phyloP scores from a whole-genome alignment of 2,797 vertebrate species.

The Tragopan temminckii region DNA sequence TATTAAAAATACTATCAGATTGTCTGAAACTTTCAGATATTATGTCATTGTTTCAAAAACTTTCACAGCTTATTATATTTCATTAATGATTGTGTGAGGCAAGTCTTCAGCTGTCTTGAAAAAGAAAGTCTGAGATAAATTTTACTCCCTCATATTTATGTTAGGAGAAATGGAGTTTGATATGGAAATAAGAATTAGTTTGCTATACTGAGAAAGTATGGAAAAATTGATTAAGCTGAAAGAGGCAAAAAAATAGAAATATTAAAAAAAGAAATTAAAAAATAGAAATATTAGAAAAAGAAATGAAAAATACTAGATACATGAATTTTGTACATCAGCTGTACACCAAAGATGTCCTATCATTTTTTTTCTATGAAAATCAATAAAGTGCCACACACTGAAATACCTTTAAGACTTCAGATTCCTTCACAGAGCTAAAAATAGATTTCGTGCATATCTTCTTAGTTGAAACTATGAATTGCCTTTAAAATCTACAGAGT shows the following conservation, averaged over 20 bases:
- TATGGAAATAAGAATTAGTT: neutral
- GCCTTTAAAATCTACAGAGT: slow-evolving; percentile 24
- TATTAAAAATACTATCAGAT: neutral
- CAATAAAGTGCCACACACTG: slow-evolving; percentile 20
- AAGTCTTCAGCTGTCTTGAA: neutral
- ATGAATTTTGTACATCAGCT: neutral
- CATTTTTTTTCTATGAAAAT: slow-evolving; percentile 22
- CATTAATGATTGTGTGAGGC: neutral
- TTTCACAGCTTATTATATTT: neutral
- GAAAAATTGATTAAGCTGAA: neutral
- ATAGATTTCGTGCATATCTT: slow-evolving; percentile 35
- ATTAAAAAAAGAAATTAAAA: too few species aligned
- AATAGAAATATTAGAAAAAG: too few species aligned
- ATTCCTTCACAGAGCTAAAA: slow-evolving; percentile 37
- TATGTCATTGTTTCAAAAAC: neutral
- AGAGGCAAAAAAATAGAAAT: too few species aligned
- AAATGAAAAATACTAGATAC: neutral
- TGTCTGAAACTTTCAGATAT: neutral
- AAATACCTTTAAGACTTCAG: neutral
- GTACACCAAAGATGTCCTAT: neutral
- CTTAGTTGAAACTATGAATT: slow-evolving; percentile 36
- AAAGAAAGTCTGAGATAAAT: neutral
- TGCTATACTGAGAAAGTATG: neutral
- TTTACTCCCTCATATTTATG: neutral
- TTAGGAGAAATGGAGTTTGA: neutral